Percentiles rank a stretch among this genome's conserved stretches.
Evolutionary conservation across 2,797 vertebrate species (phyloP).

Genomic region (Spheniscus humboldti): DNA sequence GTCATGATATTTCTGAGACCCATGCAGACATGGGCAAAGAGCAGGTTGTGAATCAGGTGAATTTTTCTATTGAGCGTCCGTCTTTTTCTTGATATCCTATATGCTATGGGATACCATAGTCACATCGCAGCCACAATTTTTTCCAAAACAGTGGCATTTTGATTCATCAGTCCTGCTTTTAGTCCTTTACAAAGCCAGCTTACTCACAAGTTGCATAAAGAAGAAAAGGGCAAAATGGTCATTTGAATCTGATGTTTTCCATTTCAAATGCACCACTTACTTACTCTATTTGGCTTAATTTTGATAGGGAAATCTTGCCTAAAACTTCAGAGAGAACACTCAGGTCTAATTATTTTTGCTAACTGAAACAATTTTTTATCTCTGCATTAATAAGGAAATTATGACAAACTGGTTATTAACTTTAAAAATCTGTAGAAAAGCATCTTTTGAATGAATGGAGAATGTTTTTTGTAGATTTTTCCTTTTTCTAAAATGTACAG

Average conservation of each 20-base stretch:
- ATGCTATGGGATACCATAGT: neutral
- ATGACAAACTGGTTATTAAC: neutral
- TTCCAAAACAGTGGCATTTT: neutral
- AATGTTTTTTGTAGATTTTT: neutral
- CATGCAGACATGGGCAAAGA: neutral
- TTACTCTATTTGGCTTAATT: neutral
- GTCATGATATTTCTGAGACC: neutral
- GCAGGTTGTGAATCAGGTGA: neutral
- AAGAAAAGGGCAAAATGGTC: neutral
- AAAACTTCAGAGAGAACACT: neutral
- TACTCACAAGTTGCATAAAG: accelerated
- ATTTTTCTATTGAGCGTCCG: neutral
- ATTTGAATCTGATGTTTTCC: neutral
- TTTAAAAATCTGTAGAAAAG: conserved; percentile 26
- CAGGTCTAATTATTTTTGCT: neutral
- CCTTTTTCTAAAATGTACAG: neutral
- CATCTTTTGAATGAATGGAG: neutral
- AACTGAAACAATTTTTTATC: neutral
- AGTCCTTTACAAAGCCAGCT: neutral
- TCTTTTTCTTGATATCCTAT: neutral
- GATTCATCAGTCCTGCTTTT: neutral
- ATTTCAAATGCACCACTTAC: neutral
- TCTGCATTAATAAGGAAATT: neutral
- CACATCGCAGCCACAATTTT: neutral
- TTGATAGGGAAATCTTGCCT: neutral